Evolutionary conservation across 2,888 invertebrate genomes (phyloP).

Genomic region (Dorcus hopei): DNA sequence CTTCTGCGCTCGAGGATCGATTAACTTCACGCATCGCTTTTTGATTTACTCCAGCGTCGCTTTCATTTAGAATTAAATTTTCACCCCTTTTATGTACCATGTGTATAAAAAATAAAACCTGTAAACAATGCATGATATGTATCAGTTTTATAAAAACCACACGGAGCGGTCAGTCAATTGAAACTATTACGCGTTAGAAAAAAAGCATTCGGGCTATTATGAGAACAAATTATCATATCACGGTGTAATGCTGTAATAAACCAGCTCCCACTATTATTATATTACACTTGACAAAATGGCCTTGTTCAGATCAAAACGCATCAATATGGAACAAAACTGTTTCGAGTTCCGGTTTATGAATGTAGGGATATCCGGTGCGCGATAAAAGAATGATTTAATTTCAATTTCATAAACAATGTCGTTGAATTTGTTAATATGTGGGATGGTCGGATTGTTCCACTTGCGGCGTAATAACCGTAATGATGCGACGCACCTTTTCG

Average conservation of each 20-base stretch:
- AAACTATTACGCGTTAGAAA: constrained; percentile 15
- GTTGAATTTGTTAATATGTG: constrained; percentile 31
- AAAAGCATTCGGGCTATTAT: constrained; percentile 27
- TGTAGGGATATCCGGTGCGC: constrained; percentile 43
- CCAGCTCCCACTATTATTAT: constrained; percentile 38
- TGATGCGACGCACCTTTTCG: constrained; percentile 15
- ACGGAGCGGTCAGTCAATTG: constrained; percentile 23
- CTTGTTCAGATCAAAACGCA: constrained; percentile 40
- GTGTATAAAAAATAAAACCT: too few species aligned
- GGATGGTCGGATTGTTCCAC: constrained; percentile 35
- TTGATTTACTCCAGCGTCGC: too few species aligned
- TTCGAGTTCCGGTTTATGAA: constrained; percentile 40
- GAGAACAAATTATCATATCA: constrained; percentile 44
- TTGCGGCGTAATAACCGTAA: constrained; percentile 19
- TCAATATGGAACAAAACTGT: constrained; percentile 43
- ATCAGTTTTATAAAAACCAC: too few species aligned
- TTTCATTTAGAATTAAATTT: too few species aligned
- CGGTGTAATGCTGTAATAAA: constrained; percentile 36
- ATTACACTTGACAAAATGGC: constrained; percentile 42
- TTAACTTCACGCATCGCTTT: too few species aligned
- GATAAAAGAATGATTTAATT: constrained; percentile 45
- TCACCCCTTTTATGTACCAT: too few species aligned
- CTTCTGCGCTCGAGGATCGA: too few species aligned
- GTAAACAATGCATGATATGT: too few species aligned
- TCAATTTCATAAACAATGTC: constrained; percentile 40